Evolutionary conservation across 2,113 vertebrate genomes (phyloP), one percentile per base, ranked within the genome.

Genomic region (Mesoclemmys tuberculata): DNA sequence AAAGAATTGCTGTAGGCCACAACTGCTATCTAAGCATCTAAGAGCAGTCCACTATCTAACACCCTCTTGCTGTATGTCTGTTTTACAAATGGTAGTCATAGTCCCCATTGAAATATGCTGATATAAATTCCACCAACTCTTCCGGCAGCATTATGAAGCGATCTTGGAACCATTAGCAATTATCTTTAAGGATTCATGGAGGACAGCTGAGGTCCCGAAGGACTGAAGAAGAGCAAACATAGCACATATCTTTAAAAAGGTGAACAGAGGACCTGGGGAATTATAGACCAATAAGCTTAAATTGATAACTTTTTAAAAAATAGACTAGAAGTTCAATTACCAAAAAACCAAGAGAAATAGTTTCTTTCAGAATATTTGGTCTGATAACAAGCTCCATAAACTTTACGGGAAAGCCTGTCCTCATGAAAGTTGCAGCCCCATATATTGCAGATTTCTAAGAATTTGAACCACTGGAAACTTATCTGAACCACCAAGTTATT

Each of bases 141-240:
- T 38, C 68, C n/a, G 41, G 19, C n/a, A 38, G n/a, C n/a, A n/a
- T 71, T 71, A 71, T 19, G 19, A 71, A 71, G 27, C 11, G 27
- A 58, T 58, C 56, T 58, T 58, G 26, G 56, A 58, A 29, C 56
- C 56, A 58, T 58, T 58, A 58, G 58, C 58, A 61, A 61, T 61
- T 61, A 35, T 61, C 29, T 16, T 61, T 61, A 31, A 61, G 58
- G 35, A 21, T 16, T 51, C 48, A 51, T n/a, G 48, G 48, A 80
- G n/a, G 38, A 97, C 90, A 95, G 77, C 5, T 24, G 21, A 4
- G 5, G 87, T 96, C 85, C 80, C 82, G 89, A 96, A 87, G 16
- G 89, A 95, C 52, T 78, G 82, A 46, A 92, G 87, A 92, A 89
- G 19, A 78, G 87, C 74, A 92, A 93, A 93, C 56, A 64, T 80